Evolutionary conservation across 1,140 invertebrate genomes (phyloP).

Genomic region (Protaetia brevitarsis): DNA sequence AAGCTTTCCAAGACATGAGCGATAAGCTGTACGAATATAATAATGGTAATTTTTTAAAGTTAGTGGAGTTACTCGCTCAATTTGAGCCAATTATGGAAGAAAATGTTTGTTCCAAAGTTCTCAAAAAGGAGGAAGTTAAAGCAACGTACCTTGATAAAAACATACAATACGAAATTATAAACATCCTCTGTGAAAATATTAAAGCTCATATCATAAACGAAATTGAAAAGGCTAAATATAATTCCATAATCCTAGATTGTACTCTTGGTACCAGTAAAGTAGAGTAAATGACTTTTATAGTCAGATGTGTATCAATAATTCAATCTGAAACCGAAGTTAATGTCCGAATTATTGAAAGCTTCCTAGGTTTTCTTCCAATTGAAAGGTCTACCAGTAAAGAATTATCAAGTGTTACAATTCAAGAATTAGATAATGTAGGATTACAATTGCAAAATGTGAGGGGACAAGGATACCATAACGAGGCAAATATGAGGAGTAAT

Average conservation of each 20-base stretch:
- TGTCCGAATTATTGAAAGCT: conserved; percentile 25
- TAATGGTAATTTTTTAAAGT: conserved; percentile 32
- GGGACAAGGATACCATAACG: conserved; percentile 40
- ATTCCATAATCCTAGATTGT: conserved; percentile 22
- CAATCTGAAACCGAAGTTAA: conserved; percentile 9
- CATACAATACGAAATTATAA: conserved; percentile 23
- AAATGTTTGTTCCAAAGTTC: conserved; percentile 16
- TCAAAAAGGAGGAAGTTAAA: conserved; percentile 24
- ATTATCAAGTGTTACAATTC: conserved; percentile 23
- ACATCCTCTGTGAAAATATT: conserved; percentile 2
- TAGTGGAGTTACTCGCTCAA: conserved; percentile 25
- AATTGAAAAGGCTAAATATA: conserved; percentile 23
- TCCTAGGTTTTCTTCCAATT: conserved; percentile 25
- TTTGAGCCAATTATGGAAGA: conserved; percentile 27
- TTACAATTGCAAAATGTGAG: conserved; percentile 24
- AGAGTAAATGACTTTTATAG: conserved; percentile 22
- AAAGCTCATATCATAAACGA: conserved; percentile 24
- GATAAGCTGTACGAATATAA: conserved; percentile 24
- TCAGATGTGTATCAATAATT: conserved; percentile 14
- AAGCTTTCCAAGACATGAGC: conserved; percentile 23
- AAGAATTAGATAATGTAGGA: conserved; percentile 9
- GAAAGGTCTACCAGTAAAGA: conserved; percentile 23
- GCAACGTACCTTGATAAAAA: conserved; percentile 25
- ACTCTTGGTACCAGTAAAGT: conserved; percentile 17
- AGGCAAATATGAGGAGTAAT: no score